A percentile compares a stretch with the other conserved stretches of the same genome.
phyloP scores from a whole-genome alignment of 2,113 vertebrate species.

The Notothenia rossii region DNA sequence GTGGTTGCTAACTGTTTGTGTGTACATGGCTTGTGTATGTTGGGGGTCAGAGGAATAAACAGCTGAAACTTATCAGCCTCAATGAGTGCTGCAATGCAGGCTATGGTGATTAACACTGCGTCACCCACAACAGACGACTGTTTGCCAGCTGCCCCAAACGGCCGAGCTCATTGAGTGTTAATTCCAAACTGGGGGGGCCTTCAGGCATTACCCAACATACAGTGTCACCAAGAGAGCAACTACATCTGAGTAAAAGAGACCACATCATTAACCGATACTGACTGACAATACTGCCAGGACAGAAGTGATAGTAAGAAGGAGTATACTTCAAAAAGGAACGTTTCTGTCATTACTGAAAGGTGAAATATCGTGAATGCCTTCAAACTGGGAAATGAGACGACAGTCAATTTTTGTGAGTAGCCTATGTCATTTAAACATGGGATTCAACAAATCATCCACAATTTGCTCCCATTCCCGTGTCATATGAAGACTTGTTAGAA shows the following conservation, averaged over 20 bases:
- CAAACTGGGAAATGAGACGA: no score
- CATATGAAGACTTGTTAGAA: no score
- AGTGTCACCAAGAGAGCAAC: slow-evolving; percentile 30
- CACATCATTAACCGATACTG: slow-evolving; percentile 22
- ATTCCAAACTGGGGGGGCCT: slow-evolving; percentile 23
- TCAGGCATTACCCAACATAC: slow-evolving; percentile 32
- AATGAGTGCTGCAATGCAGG: slow-evolving; percentile 32
- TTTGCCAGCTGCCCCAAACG: slow-evolving; percentile 67
- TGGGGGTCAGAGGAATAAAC: slow-evolving; percentile 45
- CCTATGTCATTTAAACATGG: no score
- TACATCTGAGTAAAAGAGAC: slow-evolving; percentile 41
- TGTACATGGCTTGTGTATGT: slow-evolving; percentile 4
- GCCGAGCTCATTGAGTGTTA: slow-evolving; percentile 33
- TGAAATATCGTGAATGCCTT: no score
- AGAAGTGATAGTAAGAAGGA: neutral
- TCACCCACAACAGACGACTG: slow-evolving; percentile 68
- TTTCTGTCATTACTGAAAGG: no score
- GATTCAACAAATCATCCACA: no score
- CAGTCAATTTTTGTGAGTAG: no score
- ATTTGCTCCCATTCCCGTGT: no score
- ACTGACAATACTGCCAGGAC: slow-evolving; percentile 12
- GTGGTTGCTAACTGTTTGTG: slow-evolving; percentile 27
- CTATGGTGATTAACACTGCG: slow-evolving; percentile 70
- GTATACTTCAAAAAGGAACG: neutral
- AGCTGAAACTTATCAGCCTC: slow-evolving; percentile 67